phyloP scores from a whole-genome alignment of 2,113 vertebrate species.

The Callaeas wilsoni region DNA sequence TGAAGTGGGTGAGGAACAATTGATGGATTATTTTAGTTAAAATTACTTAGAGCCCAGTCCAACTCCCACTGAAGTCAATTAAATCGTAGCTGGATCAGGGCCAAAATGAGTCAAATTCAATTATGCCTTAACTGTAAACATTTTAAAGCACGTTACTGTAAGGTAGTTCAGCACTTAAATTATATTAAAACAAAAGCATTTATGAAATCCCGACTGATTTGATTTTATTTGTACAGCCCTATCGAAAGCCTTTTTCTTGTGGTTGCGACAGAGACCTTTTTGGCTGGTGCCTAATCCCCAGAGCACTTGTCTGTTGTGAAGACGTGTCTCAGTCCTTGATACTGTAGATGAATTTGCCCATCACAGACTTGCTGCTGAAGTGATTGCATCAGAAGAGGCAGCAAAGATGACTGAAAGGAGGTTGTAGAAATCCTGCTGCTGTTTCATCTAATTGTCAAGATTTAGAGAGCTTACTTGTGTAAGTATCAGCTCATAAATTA shows the following conservation, averaged over 20 bases:
- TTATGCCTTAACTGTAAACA: constrained; percentile 40
- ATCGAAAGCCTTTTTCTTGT: neutral
- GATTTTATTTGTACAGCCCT: neutral
- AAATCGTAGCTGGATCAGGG: neutral
- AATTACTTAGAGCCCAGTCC: constrained; percentile 25
- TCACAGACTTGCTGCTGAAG: neutral
- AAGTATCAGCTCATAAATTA: neutral
- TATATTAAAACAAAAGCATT: neutral
- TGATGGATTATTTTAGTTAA: constrained; percentile 53
- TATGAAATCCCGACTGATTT: neutral
- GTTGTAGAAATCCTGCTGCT: neutral
- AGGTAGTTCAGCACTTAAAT: neutral
- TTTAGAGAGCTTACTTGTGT: neutral
- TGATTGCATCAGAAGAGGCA: neutral
- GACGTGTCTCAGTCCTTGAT: neutral
- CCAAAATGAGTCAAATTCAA: constrained; percentile 56
- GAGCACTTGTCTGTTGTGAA: neutral
- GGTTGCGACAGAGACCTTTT: neutral
- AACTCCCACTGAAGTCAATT: constrained; percentile 62
- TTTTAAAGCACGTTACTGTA: neutral
- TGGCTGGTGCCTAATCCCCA: neutral
- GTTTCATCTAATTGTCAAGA: neutral
- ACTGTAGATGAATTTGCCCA: neutral
- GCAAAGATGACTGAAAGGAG: neutral
- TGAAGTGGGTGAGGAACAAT: constrained; percentile 39